Evolutionary conservation across 2,113 vertebrate species (phyloP).

Genomic region (Thymallus thymallus): DNA sequence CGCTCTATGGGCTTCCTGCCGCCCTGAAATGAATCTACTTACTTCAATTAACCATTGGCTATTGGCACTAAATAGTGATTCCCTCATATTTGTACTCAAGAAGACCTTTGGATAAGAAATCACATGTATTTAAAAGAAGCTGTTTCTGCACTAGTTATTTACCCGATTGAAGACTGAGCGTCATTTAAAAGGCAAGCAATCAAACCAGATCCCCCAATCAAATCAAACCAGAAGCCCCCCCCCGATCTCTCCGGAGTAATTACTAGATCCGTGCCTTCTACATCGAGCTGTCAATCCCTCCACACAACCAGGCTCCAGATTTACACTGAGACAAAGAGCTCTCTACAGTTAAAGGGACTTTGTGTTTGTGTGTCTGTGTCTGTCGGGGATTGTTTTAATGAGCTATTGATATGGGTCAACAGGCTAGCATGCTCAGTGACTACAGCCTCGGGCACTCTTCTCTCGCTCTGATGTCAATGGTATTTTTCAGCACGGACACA

Average conservation of each 20-base stretch:
- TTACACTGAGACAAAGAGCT: neutral
- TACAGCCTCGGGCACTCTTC: conserved; percentile 13
- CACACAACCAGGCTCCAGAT: neutral
- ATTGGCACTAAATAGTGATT: neutral
- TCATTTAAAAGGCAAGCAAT: conserved; percentile 23
- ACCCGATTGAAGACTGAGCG: neutral
- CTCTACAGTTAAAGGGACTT: neutral
- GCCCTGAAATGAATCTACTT: too few relatives aligned
- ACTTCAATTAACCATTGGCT: neutral
- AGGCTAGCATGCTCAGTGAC: conserved; percentile 1
- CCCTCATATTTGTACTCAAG: neutral
- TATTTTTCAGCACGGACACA: conserved; percentile 14
- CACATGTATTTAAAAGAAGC: neutral
- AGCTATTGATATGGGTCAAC: conserved; percentile 26
- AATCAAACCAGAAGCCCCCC: neutral
- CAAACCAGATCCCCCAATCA: neutral
- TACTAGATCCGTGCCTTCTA: neutral
- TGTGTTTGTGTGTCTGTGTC: neutral
- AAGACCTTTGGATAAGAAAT: neutral
- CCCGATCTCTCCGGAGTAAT: conserved; percentile 12
- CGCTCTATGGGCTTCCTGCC: too few relatives aligned
- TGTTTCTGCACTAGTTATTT: neutral
- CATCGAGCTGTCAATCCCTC: neutral
- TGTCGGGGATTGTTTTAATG: conserved; percentile 19
- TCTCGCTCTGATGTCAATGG: conserved; percentile 9